Base-by-base conservation (phyloP, 2,888 invertebrate genomes). In the Lithophane ornitopus region DNA sequence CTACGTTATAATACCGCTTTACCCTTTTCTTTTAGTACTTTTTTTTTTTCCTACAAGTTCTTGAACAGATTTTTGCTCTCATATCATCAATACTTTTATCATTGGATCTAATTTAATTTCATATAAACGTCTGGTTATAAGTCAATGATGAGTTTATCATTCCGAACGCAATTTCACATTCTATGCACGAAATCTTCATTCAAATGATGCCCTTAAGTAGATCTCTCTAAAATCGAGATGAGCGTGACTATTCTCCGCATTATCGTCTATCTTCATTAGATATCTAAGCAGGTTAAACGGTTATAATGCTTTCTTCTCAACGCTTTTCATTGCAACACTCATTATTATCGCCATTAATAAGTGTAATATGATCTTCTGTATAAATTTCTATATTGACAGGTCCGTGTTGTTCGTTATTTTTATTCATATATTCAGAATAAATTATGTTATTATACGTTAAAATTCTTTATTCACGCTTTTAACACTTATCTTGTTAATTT, bases 221-320 rank as follows among this genome's bases (percentile, higher is more conserved):
- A 49, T 44, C 12, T 52, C 9, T 66, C 56, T 7, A 41, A 63
- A 69, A 28, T 68, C 41, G 26, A 67, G 70, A 81, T 59, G 67
- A 77, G 59, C 85, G 76, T 81, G 72, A 81, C 62, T 76, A n/a
- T 69, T 65, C 58, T 70, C n/a, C 14, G 7, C 78, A 59, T 68
- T 78, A 67, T 70, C 54, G 12, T n/a, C 14, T 80, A 84, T 82
- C 84, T 84, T 77, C 73, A 77, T 70, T 77, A 63, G 56, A 56
- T 54, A 80, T 84, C 81, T 73, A 26, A 68, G 63, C 70, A 70
- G 77, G 70, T 77, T 46, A 70, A 84, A 67, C 44, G 66, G 49
- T 67, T 58, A 22, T 63, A 71, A 28, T 26, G 63, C 56, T 74
- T 74, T 82, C n/a, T 82, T 61, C 28, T 28, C 14, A 52, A 66